Evolutionary conservation across 2,797 vertebrate genomes (phyloP).

Genomic region (Synaphobranchus kaupii): DNA sequence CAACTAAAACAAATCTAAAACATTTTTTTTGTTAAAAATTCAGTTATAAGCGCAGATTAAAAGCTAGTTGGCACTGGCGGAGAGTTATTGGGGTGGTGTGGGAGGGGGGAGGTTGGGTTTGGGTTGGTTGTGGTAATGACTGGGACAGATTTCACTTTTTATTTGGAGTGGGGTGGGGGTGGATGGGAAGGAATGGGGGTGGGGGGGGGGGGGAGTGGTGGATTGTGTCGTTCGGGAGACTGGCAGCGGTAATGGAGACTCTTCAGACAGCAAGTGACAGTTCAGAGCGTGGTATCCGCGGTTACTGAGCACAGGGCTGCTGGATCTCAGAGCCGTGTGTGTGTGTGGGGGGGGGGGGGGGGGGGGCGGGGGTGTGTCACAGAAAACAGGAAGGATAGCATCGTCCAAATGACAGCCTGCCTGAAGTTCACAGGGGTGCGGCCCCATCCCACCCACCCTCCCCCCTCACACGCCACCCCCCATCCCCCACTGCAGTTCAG

Average conservation of each 20-base stretch:
- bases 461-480: constrained; percentile 47
- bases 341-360: constrained; percentile 47
- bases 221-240: constrained; percentile 43
- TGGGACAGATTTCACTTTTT: constrained; percentile 41
- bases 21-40: background rate
- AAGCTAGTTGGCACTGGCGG: constrained; percentile 53
- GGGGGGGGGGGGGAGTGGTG: constrained; percentile 38
- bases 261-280: constrained; percentile 73
- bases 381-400: constrained; percentile 81
- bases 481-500: constrained; percentile 49
- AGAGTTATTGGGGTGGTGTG: constrained; percentile 44
- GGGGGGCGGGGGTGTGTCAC: constrained; percentile 64
- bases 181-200: constrained; percentile 37
- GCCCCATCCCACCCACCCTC: constrained; percentile 53
- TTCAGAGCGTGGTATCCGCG: constrained; percentile 75
- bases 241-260: constrained; percentile 42
- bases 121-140: constrained; percentile 39
- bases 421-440: constrained; percentile 35
- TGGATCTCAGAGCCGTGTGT: constrained; percentile 70
- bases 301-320: constrained; percentile 71
- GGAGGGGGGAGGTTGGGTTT: constrained; percentile 60
- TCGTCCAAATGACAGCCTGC: constrained; percentile 71
- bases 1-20: background rate
- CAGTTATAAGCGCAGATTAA: constrained; percentile 35
- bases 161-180: constrained; percentile 43